Percentiles rank a stretch among this genome's conserved stretches.
These are phyloP conservation scores for Drosophila kohkoa DNA, from an alignment of 1,140 invertebrate species.

Conservation along the genomic window DNA sequence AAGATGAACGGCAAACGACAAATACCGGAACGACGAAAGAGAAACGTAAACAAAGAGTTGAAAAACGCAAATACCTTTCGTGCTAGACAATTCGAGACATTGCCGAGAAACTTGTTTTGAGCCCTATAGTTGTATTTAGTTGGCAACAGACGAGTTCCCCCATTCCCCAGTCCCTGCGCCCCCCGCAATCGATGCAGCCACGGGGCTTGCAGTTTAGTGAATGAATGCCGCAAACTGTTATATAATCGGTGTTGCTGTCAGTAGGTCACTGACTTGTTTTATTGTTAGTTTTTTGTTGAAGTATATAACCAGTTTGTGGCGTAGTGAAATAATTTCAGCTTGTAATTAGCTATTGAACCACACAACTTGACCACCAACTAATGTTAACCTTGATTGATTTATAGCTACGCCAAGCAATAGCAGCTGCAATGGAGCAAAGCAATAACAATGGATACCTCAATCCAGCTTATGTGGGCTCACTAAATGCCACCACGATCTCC, in stretches of 20 bases:
- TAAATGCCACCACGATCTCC: slow-evolving; percentile 69
- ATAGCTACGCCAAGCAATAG: slow-evolving; percentile 24
- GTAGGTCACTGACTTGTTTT: slow-evolving; percentile 72
- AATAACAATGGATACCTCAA: slow-evolving; percentile 70
- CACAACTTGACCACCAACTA: slow-evolving; percentile 66
- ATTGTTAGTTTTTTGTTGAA: slow-evolving; percentile 5
- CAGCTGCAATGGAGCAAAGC: slow-evolving; percentile 19
- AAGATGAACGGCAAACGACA: neutral
- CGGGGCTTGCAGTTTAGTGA: slow-evolving; percentile 57
- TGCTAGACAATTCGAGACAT: slow-evolving; percentile 37
- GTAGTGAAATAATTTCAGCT: neutral
- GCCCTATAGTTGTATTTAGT: slow-evolving; percentile 19
- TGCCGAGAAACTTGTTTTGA: slow-evolving; percentile 66
- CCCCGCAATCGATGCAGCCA: neutral
- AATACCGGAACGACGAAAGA: slow-evolving; percentile 5
- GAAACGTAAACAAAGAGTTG: slow-evolving; percentile 37
- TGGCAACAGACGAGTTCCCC: neutral
- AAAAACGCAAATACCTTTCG: slow-evolving; percentile 31
- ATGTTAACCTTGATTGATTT: slow-evolving; percentile 60
- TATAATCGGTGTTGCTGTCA: slow-evolving; percentile 67
- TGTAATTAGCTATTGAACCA: slow-evolving; percentile 44
- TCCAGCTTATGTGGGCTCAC: slow-evolving; percentile 64
- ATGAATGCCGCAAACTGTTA: slow-evolving; percentile 61
- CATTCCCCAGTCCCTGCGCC: neutral
- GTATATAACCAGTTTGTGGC: slow-evolving; percentile 41